Percentiles rank a stretch among this genome's conserved stretches.
phyloP scores from a whole-genome alignment of 2,888 invertebrate species.

The Choreutis nemorana region DNA sequence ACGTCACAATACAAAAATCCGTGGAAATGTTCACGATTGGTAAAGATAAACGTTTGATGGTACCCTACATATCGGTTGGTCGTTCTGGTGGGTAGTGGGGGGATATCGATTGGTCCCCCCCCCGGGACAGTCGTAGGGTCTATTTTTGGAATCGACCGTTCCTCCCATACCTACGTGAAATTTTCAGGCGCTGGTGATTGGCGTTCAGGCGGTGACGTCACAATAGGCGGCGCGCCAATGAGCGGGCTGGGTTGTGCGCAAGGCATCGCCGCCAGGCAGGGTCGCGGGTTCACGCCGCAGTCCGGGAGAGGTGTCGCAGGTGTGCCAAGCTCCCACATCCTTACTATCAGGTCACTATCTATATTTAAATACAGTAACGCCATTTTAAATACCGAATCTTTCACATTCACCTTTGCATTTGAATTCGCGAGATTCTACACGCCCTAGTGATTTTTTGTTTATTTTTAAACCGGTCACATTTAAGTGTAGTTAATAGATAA shows the following conservation, averaged over 20 bases:
- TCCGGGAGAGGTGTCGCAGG: constrained; percentile 58
- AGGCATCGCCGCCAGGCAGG: constrained; percentile 35
- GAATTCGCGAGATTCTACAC: no score
- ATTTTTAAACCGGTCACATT: no score
- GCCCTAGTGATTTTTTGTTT: no score
- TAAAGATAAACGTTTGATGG: no score
- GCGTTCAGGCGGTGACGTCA: constrained; percentile 45
- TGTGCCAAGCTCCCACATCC: constrained; percentile 55
- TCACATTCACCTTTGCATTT: constrained; percentile 8
- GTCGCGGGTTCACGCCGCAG: constrained; percentile 33
- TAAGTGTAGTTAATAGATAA: no score
- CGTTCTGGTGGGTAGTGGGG: no score
- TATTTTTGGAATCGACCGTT: constrained; percentile 58
- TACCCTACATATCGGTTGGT: no score
- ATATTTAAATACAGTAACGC: background rate
- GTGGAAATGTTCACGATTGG: no score
- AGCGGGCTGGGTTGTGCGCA: constrained; percentile 30
- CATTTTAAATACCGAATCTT: no score
- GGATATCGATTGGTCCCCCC: constrained; percentile 16
- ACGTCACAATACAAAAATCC: no score
- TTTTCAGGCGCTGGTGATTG: constrained; percentile 45
- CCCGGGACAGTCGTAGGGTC: constrained; percentile 23
- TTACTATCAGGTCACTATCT: constrained; percentile 54
- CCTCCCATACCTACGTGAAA: constrained; percentile 54
- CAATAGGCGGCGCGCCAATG: constrained; percentile 38